Conservation (phyloP, 2,113 vertebrate species). For the Andinoacara biseriatus region DNA sequence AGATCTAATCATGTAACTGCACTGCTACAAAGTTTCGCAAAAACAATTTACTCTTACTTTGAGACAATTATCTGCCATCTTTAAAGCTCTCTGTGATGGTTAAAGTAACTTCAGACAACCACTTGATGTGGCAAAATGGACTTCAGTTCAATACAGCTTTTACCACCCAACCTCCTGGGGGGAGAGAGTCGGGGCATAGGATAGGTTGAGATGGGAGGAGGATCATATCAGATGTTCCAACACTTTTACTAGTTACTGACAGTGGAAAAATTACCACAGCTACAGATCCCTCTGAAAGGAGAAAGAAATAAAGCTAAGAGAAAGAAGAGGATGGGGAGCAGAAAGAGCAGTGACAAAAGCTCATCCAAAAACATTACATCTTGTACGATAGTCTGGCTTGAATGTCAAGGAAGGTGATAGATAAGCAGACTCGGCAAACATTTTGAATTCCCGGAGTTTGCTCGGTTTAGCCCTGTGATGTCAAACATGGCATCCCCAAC, state of each 20-base stretch:
- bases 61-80: conserved; percentile 28
- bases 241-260: conserved; percentile 23
- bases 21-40: background rate
- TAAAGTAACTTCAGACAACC: conserved; percentile 36
- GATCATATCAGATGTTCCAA: conserved; percentile 29
- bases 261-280: conserved; percentile 16
- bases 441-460: background rate
- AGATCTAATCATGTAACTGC: conserved; percentile 16
- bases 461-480: no score
- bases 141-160: background rate
- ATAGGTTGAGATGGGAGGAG: conserved; percentile 1
- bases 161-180: background rate
- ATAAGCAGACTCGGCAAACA: background rate
- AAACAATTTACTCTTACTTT: conserved; percentile 25
- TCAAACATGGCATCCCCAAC: no score
- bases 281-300: conserved; percentile 23
- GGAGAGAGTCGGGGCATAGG: background rate
- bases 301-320: conserved; percentile 27
- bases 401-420: background rate
- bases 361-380: background rate
- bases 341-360: conserved; percentile 12
- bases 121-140: conserved; percentile 11
- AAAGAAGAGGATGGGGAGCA: background rate
- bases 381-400: background rate
- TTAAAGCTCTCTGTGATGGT: conserved; percentile 16